Base-by-base conservation (phyloP, 2,888 invertebrate species). In the Gymnocheta viridis region DNA sequence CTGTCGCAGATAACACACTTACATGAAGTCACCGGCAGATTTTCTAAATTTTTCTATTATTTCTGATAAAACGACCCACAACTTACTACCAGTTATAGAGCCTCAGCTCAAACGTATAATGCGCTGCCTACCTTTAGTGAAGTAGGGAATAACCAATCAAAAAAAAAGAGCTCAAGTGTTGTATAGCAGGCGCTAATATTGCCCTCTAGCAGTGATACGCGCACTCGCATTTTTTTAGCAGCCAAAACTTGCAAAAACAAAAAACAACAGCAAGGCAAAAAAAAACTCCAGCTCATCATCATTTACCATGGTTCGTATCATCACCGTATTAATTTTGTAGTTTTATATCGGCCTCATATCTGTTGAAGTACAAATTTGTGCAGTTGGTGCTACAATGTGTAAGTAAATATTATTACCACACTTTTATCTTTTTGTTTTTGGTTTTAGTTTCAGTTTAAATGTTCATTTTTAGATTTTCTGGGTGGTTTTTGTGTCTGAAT, bases 131-230 rank as follows among this genome's bases (percentile, higher is more conserved):
- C 17, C 17, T 19, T 10, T 4, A 4, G 0, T 44, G 27, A 27
- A 29, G 70, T 44, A 35, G 29, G 69, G 60, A 17, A 67, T 35
- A 35, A n/a, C 14, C 41, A 41, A 14, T 4, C 14, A 32, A 24
- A 47, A 60, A 60, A 24, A 2, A 10, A 66, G 6, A 54, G 5
- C 14, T 64, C 19, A 78, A 78, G 73, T 82, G 77, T 69, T 82
- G 69, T 44, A 64, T 70, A 62, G 60, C 73, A 82, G 85, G 86
- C 86, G 87, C 84, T 87, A 86, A 87, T 85, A 83, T 84, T 86
- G 84, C 85, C 87, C 86, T 76, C 66, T 32, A 78, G 86, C 86
- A 72, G 80, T 85, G 69, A 84, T 81, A 74, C 64, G 86, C 86
- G 74, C 77, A 84, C 73, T 83, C 82, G 73, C 82, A 54, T 85